Conservation (phyloP, 92 coral and sea anemone genomes). For the Parazoanthus darwini region DNA sequence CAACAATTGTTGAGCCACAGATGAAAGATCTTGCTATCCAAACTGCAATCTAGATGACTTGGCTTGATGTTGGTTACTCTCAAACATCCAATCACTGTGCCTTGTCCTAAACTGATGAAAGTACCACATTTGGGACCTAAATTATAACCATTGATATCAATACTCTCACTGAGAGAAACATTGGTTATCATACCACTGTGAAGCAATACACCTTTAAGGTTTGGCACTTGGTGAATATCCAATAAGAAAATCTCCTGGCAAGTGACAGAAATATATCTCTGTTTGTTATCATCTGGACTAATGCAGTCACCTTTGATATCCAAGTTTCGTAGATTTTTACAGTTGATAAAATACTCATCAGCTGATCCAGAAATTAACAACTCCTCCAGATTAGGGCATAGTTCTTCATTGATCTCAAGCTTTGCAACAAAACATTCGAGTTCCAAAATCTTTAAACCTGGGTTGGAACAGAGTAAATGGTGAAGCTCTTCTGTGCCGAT, state of each 20-base stretch:
- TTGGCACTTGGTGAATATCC: slow-evolving; percentile 47
- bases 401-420: slow-evolving; percentile 57
- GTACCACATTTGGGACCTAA: not conserved
- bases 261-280: slow-evolving; percentile 20
- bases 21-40: slow-evolving; percentile 30
- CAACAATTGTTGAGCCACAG: slow-evolving; percentile 18
- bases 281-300: slow-evolving; percentile 26
- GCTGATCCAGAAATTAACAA: slow-evolving; percentile 49
- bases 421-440: slow-evolving; percentile 47
- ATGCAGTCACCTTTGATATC: slow-evolving; percentile 59
- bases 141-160: not conserved
- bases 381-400: slow-evolving; percentile 48
- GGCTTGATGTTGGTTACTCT: slow-evolving; percentile 48
- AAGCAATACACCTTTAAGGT: slow-evolving; percentile 35
- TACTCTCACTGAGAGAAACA: slow-evolving; percentile 47
- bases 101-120: slow-evolving; percentile 31
- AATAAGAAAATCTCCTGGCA: slow-evolving; percentile 37
- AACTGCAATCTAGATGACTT: slow-evolving; percentile 7
- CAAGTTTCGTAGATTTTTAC: slow-evolving; percentile 41
- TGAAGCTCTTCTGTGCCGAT: slow-evolving; percentile 1
- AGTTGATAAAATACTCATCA: slow-evolving; percentile 25
- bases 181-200: slow-evolving; percentile 35
- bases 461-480: slow-evolving; percentile 21
- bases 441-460: slow-evolving; percentile 41
- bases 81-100: slow-evolving; percentile 41